phyloP scores from a whole-genome alignment of 2,888 invertebrate genomes.

The Hymenopus coronatus region DNA sequence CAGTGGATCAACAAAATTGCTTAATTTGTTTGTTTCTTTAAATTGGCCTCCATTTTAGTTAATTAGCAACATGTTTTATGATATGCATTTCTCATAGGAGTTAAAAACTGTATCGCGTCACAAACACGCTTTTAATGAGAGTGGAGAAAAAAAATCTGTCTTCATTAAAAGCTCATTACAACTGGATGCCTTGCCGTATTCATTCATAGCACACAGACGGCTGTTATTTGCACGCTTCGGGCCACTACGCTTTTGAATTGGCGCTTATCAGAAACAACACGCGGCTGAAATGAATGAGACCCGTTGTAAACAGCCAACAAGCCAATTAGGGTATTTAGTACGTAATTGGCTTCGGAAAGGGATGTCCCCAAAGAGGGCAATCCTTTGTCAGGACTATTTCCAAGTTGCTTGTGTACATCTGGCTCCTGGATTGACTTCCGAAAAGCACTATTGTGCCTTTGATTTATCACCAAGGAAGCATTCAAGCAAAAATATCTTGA shows the following conservation, averaged over 20 bases:
- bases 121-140: not conserved
- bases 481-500: no score
- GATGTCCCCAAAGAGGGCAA: not conserved
- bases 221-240: not conserved
- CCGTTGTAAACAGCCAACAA: not conserved
- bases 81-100: not conserved
- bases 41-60: not conserved
- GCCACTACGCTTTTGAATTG: not conserved
- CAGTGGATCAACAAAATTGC: no score
- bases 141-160: not conserved
- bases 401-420: no score
- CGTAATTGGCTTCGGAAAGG: not conserved
- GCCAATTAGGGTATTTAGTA: not conserved
- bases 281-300: not conserved
- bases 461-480: no score
- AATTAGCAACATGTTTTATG: not conserved
- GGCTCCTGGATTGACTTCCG: no score
- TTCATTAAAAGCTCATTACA: not conserved
- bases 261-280: not conserved
- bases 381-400: not conserved
- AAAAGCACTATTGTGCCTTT: no score
- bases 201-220: not conserved
- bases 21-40: not conserved
- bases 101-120: not conserved
- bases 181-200: not conserved